phyloP scores from a whole-genome alignment of 2,888 invertebrate genomes.

The Heliconius ismenius region DNA sequence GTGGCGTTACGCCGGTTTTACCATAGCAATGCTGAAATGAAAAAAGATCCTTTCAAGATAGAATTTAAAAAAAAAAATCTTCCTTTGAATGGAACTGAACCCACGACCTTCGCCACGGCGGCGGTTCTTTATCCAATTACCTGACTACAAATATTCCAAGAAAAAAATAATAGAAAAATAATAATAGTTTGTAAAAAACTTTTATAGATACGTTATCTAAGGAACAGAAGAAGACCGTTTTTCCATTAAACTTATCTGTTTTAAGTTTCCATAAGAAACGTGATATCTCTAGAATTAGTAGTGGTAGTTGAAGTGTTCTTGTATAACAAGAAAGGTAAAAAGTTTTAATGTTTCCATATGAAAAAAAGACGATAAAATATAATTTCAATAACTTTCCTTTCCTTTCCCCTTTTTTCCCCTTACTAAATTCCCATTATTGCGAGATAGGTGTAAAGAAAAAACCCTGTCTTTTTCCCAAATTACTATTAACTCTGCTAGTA shows the following conservation, averaged over 20 bases:
- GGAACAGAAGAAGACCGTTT: background rate
- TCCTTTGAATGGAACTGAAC: too few relatives aligned
- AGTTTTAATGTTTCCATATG: background rate
- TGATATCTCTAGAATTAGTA: conserved; percentile 21
- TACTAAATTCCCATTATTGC: too few relatives aligned
- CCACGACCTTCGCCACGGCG: background rate
- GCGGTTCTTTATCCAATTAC: background rate
- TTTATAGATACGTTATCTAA: conserved; percentile 17
- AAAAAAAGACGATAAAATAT: background rate
- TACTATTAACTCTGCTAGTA: too few relatives aligned
- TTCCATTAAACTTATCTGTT: conserved; percentile 17
- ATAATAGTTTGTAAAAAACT: background rate
- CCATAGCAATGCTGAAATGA: too few relatives aligned
- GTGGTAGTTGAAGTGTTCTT: conserved; percentile 16
- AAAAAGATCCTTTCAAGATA: too few relatives aligned
- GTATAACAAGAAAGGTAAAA: background rate
- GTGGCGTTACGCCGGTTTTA: too few relatives aligned
- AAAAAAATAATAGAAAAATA: background rate
- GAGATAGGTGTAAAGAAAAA: too few relatives aligned
- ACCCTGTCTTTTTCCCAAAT: too few relatives aligned
- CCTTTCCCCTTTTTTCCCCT: too few relatives aligned
- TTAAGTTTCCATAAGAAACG: conserved; percentile 9
- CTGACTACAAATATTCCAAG: background rate
- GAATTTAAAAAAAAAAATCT: too few relatives aligned
- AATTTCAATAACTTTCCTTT: too few relatives aligned